phyloP scores from a whole-genome alignment of 2,113 vertebrate species.

The Rhodinocichla rosea region DNA sequence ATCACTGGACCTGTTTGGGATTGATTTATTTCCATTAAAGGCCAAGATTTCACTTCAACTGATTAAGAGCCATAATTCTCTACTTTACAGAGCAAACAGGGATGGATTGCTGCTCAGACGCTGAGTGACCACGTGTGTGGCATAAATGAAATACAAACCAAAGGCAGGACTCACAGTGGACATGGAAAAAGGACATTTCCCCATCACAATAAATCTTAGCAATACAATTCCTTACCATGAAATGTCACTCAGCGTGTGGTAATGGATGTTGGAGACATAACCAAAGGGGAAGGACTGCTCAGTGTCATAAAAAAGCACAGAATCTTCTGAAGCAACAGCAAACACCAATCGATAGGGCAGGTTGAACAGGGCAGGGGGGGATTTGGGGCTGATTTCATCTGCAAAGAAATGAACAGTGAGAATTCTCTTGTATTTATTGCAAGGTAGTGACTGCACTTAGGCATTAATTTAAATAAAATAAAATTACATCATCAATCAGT shows the following conservation, averaged over 20 bases:
- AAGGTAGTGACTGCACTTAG: neutral
- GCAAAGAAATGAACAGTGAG: neutral
- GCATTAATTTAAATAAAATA: neutral
- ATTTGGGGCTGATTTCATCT: constrained; percentile 68
- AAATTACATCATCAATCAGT: neutral
- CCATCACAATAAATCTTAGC: neutral
- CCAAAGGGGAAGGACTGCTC: constrained; percentile 92
- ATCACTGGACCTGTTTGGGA: constrained; percentile 83
- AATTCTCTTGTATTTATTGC: neutral
- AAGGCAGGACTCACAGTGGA: neutral
- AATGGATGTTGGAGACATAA: constrained; percentile 94
- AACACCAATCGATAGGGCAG: constrained; percentile 94
- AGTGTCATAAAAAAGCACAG: constrained; percentile 91
- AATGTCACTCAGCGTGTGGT: constrained; percentile 96
- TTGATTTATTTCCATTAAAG: neutral
- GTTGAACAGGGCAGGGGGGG: neutral
- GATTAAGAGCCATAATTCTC: neutral
- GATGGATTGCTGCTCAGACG: neutral
- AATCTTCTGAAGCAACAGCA: constrained; percentile 95
- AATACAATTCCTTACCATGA: constrained; percentile 80
- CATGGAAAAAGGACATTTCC: neutral
- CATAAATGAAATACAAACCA: neutral
- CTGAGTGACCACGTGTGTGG: neutral
- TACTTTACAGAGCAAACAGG: neutral
- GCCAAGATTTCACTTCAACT: neutral